Evolutionary conservation across 2,797 vertebrate species (phyloP).

Genomic region (Picus viridis): DNA sequence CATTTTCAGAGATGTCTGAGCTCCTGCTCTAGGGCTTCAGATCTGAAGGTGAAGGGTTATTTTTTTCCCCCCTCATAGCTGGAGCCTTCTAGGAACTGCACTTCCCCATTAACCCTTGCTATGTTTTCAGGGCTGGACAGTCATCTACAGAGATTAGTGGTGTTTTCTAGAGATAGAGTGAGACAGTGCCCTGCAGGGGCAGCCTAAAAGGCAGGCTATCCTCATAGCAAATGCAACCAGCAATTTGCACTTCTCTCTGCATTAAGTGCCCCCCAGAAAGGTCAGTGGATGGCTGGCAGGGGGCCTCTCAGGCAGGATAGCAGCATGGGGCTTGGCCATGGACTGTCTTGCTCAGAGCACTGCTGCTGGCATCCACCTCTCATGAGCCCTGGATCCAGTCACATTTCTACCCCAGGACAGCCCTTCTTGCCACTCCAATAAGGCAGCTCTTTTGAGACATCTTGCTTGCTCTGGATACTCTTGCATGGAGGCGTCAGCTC

Average conservation of each 20-base stretch:
- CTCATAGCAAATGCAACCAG: not conserved
- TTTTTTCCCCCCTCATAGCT: rapidly evolving
- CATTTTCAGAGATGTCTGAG: not conserved
- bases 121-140: not conserved
- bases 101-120: not conserved
- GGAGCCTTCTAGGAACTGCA: not conserved
- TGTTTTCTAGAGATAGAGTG: not conserved
- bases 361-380: not conserved
- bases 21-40: not conserved
- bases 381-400: not conserved
- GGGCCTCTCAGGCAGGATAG: not conserved
- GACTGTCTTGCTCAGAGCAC: rapidly evolving
- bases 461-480: not conserved
- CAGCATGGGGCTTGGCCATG: rapidly evolving
- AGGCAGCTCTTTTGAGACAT: not conserved
- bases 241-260: not conserved
- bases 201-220: not conserved
- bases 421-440: not conserved
- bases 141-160: not conserved
- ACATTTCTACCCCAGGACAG: not conserved
- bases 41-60: not conserved
- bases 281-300: not conserved
- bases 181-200: not conserved
- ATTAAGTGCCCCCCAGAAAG: not conserved
- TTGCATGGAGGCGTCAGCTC: not conserved